phyloP scores from a whole-genome alignment of 2,888 invertebrate species.

The Chrysolina haemoptera region DNA sequence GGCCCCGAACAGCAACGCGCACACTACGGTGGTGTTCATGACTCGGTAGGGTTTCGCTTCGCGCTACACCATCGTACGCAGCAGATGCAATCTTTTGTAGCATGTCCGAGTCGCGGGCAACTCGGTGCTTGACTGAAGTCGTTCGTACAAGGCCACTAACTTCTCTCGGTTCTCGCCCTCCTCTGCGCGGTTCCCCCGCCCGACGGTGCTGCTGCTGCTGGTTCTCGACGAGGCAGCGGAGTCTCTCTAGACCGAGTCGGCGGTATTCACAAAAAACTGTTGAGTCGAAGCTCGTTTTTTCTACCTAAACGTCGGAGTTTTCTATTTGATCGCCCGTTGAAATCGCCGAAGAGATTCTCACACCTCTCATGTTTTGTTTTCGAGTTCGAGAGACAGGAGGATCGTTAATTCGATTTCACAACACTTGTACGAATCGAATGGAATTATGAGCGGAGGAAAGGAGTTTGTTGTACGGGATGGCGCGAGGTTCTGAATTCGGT shows the following conservation, averaged over 20 bases:
- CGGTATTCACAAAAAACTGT: constrained; percentile 69
- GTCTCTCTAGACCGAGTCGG: constrained; percentile 67
- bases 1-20: constrained; percentile 75
- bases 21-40: constrained; percentile 73
- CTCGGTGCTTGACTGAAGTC: constrained; percentile 71
- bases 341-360: constrained; percentile 61
- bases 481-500: too few species aligned
- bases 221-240: constrained; percentile 37
- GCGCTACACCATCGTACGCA: constrained; percentile 63
- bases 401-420: constrained; percentile 23
- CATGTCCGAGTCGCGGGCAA: constrained; percentile 74
- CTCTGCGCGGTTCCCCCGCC: constrained; percentile 50
- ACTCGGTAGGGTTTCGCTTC: constrained; percentile 52
- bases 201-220: constrained; percentile 60
- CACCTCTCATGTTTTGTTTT: constrained; percentile 28
- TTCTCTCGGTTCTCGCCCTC: constrained; percentile 67
- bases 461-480: neutral
- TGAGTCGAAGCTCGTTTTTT: constrained; percentile 62
- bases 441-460: neutral
- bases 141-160: constrained; percentile 69
- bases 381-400: neutral
- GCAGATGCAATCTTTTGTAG: constrained; percentile 59
- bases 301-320: constrained; percentile 64
- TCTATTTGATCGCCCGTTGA: constrained; percentile 66
- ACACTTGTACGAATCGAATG: constrained; percentile 13